phyloP scores from a whole-genome alignment of 2,888 invertebrate genomes.

The Acrobasis suavella region DNA sequence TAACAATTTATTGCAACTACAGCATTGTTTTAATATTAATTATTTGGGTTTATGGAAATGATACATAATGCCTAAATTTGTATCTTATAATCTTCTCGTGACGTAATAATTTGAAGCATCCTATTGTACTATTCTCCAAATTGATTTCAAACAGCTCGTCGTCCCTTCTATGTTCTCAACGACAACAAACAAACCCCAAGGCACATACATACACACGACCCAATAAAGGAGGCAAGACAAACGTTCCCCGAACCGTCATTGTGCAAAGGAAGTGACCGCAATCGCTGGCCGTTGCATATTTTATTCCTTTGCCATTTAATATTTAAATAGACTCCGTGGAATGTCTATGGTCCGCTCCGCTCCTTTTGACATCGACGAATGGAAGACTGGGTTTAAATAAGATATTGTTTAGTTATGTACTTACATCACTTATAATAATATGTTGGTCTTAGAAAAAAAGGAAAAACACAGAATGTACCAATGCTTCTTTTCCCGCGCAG shows the following conservation, averaged over 20 bases:
- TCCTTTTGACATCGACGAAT: background rate
- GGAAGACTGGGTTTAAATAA: background rate
- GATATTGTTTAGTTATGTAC: too few relatives aligned
- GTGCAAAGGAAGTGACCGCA: constrained; percentile 22
- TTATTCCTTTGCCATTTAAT: constrained; percentile 25
- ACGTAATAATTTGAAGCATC: too few relatives aligned
- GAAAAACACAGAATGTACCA: too few relatives aligned
- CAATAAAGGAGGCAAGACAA: constrained; percentile 20
- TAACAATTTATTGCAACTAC: too few relatives aligned
- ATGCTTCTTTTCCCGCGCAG: too few relatives aligned
- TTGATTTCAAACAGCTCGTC: background rate
- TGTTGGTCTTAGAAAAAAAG: too few relatives aligned
- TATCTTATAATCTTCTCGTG: too few relatives aligned
- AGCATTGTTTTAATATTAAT: too few relatives aligned
- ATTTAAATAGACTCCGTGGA: constrained; percentile 25
- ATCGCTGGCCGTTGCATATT: constrained; percentile 21
- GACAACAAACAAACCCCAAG: background rate
- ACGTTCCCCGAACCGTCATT: constrained; percentile 7
- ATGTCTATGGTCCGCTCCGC: background rate
- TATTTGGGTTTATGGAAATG: too few relatives aligned
- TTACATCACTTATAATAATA: too few relatives aligned
- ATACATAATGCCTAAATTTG: too few relatives aligned
- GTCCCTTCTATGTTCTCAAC: background rate
- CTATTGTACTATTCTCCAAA: background rate
- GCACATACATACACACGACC: constrained; percentile 6